Evolutionary conservation across 2,888 invertebrate species (phyloP).

Genomic region (Celastrina argiolus): DNA sequence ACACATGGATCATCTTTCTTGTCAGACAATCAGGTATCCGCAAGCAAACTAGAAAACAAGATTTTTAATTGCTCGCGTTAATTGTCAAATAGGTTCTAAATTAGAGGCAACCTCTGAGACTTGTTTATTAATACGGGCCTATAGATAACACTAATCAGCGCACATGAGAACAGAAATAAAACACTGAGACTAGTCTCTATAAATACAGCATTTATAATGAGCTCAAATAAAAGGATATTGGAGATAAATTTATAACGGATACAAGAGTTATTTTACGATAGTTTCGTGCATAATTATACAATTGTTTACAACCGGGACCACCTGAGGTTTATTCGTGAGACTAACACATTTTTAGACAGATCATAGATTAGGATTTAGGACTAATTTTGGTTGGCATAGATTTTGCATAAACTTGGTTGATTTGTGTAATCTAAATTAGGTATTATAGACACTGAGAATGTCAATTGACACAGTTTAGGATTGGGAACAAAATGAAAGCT

Average conservation of each 20-base stretch:
- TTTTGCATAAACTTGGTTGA: background rate
- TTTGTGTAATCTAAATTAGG: no score
- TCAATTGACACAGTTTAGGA: no score
- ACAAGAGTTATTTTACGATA: constrained; percentile 11
- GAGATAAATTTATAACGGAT: constrained; percentile 12
- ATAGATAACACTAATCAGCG: no score
- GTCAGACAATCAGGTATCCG: no score
- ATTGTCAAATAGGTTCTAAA: no score
- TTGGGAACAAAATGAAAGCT: no score
- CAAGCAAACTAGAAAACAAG: no score
- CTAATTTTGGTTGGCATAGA: background rate
- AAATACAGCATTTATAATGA: constrained; percentile 10
- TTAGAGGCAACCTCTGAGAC: no score
- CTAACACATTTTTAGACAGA: background rate
- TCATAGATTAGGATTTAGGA: background rate
- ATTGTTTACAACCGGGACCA: constrained; percentile 9
- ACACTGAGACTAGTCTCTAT: background rate
- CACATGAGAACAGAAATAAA: background rate
- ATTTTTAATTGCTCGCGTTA: no score
- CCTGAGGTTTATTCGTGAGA: background rate
- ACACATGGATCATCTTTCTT: no score
- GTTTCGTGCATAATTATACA: constrained; percentile 15
- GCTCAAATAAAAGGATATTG: constrained; percentile 17
- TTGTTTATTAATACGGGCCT: no score
- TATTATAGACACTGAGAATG: no score